Conservation (phyloP, 2,113 vertebrate genomes). For the Brienomyrus brachyistius region DNA sequence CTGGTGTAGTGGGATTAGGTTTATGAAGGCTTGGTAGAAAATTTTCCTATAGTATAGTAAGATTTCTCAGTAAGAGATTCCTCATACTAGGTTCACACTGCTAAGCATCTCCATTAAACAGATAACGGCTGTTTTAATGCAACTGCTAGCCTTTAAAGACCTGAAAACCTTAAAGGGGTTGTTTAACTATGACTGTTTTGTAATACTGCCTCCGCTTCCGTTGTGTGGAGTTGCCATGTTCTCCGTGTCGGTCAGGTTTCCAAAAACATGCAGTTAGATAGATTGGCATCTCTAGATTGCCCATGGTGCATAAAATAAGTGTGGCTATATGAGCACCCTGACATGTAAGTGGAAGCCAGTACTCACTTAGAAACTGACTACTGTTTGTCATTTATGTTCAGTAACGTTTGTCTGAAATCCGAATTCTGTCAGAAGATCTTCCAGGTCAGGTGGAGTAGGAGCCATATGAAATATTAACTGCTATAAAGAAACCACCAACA, state of each 20-base stretch:
- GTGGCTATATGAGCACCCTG: neutral
- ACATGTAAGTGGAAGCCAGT: neutral
- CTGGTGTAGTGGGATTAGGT: neutral
- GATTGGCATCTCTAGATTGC: neutral
- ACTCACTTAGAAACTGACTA: neutral
- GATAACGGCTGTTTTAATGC: neutral
- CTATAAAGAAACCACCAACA: neutral
- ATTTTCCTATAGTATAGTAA: neutral
- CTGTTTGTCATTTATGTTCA: neutral
- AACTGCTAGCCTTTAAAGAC: neutral
- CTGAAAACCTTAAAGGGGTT: neutral
- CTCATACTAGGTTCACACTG: neutral
- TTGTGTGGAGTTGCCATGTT: neutral
- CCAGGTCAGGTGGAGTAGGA: neutral
- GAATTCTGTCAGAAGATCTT: neutral
- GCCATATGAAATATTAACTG: neutral
- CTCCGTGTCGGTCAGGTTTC: neutral
- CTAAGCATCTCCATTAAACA: neutral
- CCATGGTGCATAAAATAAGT: neutral
- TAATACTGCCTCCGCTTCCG: neutral
- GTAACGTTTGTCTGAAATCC: neutral
- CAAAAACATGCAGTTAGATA: neutral
- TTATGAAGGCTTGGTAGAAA: neutral
- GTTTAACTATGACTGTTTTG: neutral
- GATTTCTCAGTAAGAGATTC: neutral